Percentiles rank a stretch among this genome's conserved stretches.
These are phyloP conservation scores for Lampris megalopsis DNA, from an alignment of 2,113 vertebrate genomes.

Conservation along the genomic window DNA sequence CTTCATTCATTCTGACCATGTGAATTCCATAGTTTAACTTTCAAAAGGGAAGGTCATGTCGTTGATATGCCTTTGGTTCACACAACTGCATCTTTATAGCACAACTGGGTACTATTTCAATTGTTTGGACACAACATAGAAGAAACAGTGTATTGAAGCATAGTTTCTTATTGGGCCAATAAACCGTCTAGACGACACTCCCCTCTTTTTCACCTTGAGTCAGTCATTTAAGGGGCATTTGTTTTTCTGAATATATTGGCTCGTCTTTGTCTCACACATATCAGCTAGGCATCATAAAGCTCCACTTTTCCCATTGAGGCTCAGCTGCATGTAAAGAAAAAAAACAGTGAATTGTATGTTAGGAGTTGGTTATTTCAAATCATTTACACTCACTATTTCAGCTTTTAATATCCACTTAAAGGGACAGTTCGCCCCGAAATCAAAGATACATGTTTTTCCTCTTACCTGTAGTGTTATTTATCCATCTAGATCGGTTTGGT, in stretches of 20 bases:
- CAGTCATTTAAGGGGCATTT: slow-evolving; percentile 77
- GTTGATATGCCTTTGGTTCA: slow-evolving; percentile 57
- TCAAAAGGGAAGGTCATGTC: slow-evolving; percentile 15
- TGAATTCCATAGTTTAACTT: slow-evolving; percentile 11
- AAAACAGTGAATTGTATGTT: neutral
- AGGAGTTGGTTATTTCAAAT: neutral
- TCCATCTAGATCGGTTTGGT: too few relatives aligned
- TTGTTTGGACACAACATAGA: slow-evolving; percentile 91
- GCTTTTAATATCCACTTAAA: too few relatives aligned
- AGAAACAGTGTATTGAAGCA: slow-evolving; percentile 90
- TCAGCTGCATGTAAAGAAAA: neutral
- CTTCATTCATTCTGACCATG: neutral
- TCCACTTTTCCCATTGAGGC: slow-evolving; percentile 11
- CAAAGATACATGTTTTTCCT: too few relatives aligned
- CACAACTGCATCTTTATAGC: slow-evolving; percentile 73
- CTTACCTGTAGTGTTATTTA: too few relatives aligned
- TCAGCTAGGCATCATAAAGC: slow-evolving; percentile 66
- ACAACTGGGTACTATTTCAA: slow-evolving; percentile 58
- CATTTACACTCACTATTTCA: too few relatives aligned
- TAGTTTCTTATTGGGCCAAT: slow-evolving; percentile 97
- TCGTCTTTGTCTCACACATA: slow-evolving; percentile 79
- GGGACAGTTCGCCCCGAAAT: too few relatives aligned
- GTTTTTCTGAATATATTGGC: slow-evolving; percentile 92
- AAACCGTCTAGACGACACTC: slow-evolving; percentile 99
- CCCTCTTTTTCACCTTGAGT: slow-evolving; percentile 86